Percentiles rank a stretch among this genome's conserved stretches.
phyloP scores from a whole-genome alignment of 2,797 vertebrate genomes.

The Sebastes iracundus region DNA sequence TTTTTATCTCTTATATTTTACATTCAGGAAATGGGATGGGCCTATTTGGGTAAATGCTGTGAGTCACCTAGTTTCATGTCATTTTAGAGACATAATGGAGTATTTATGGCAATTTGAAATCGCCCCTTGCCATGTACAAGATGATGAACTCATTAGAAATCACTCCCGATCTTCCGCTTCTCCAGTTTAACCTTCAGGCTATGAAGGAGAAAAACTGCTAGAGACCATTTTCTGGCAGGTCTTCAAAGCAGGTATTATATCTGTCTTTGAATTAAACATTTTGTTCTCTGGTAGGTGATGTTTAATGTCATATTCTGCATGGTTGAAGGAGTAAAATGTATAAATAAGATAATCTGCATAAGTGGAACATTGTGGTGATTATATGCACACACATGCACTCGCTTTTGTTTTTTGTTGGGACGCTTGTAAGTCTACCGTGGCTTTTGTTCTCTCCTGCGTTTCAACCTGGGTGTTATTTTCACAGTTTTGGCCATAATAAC shows the following conservation, averaged over 20 bases:
- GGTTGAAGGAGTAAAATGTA: background rate
- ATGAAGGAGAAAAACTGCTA: background rate
- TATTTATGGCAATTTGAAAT: slow-evolving; percentile 58
- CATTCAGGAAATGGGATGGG: slow-evolving; percentile 10
- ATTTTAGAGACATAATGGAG: slow-evolving; percentile 46
- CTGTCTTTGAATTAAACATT: slow-evolving; percentile 11
- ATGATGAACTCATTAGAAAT: slow-evolving; percentile 64
- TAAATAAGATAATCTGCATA: background rate
- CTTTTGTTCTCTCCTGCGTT: background rate
- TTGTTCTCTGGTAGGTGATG: background rate
- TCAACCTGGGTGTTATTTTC: background rate
- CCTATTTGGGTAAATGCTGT: slow-evolving; percentile 42
- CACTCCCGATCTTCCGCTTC: slow-evolving; percentile 27
- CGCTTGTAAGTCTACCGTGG: background rate
- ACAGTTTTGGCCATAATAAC: background rate
- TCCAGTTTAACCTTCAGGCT: slow-evolving; percentile 39
- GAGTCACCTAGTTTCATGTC: slow-evolving; percentile 33
- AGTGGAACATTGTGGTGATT: background rate
- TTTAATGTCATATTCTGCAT: background rate
- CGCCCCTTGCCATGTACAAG: slow-evolving; percentile 28
- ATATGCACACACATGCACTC: background rate
- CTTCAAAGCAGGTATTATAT: slow-evolving; percentile 25
- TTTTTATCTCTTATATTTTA: slow-evolving; percentile 9
- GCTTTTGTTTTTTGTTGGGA: background rate
- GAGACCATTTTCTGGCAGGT: slow-evolving; percentile 8